Percentiles rank a stretch among this genome's conserved stretches.
phyloP scores from a whole-genome alignment of 2,888 invertebrate genomes.

The Gonocerus acuteangulatus region DNA sequence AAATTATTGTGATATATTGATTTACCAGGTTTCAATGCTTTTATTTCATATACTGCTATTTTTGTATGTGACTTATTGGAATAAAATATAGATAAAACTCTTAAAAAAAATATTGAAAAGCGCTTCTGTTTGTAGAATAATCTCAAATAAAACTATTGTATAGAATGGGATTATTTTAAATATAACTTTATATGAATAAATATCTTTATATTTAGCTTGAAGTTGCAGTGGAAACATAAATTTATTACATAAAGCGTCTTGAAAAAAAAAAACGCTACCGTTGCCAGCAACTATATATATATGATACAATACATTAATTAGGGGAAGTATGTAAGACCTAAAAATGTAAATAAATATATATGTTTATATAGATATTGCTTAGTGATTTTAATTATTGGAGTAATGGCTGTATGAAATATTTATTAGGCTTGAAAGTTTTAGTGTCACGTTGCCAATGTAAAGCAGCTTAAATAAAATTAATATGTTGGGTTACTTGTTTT shows the following conservation, averaged over 20 bases:
- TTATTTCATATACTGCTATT: slow-evolving; percentile 26
- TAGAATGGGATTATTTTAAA: no score
- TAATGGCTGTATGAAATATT: slow-evolving; percentile 16
- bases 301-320: no score
- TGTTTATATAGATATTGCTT: slow-evolving; percentile 7
- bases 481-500: neutral
- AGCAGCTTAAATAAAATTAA: slow-evolving; percentile 19
- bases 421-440: slow-evolving; percentile 16
- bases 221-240: no score
- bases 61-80: slow-evolving; percentile 24
- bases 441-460: slow-evolving; percentile 15
- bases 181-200: no score
- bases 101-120: neutral
- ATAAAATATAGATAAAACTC: neutral
- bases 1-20: slow-evolving; percentile 34
- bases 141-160: no score
- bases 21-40: slow-evolving; percentile 21
- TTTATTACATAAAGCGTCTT: no score
- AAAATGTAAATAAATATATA: slow-evolving; percentile 14
- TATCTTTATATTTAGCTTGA: no score
- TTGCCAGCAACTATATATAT: no score
- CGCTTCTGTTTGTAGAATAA: neutral
- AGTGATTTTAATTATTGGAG: neutral
- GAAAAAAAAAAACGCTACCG: no score
- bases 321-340: no score